These are phyloP conservation scores for Limnephilus auricula DNA, from an alignment of 2,888 invertebrate species.

Conservation along the genomic window DNA sequence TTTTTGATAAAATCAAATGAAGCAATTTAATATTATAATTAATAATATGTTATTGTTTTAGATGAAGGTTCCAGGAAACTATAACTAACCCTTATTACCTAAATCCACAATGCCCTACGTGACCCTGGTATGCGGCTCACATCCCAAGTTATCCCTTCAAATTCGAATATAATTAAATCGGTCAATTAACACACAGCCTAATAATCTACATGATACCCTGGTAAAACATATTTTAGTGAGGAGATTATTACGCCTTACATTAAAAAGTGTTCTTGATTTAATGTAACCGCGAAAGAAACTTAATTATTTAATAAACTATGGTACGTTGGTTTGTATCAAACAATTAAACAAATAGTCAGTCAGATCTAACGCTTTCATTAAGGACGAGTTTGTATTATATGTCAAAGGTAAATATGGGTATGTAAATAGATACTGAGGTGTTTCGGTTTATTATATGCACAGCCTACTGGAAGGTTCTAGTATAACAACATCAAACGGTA, in stretches of 20 bases:
- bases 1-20: not conserved
- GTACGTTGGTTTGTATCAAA: slow-evolving; percentile 33
- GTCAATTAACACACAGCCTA: slow-evolving; percentile 54
- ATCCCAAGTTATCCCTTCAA: slow-evolving; percentile 61
- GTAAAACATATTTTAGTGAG: not conserved
- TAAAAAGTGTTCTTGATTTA: not conserved
- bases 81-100: not conserved
- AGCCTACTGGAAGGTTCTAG: not conserved
- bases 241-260: not conserved
- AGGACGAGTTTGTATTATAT: slow-evolving; percentile 39
- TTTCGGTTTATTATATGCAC: slow-evolving; percentile 24
- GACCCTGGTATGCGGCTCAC: slow-evolving; percentile 54
- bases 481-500: slow-evolving; percentile 40
- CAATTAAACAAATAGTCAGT: slow-evolving; percentile 35
- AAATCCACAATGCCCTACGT: slow-evolving; percentile 4
- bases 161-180: slow-evolving; percentile 55
- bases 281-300: not conserved
- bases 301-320: not conserved
- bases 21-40: not conserved
- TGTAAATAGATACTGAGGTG: slow-evolving; percentile 31
- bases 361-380: slow-evolving; percentile 18
- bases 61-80: not conserved
- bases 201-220: not conserved
- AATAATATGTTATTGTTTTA: not conserved
- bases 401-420: slow-evolving; percentile 44